These are phyloP conservation scores for Mastomys natalensis DNA, from an alignment of 2,113 vertebrate genomes.

Conservation along the genomic window DNA sequence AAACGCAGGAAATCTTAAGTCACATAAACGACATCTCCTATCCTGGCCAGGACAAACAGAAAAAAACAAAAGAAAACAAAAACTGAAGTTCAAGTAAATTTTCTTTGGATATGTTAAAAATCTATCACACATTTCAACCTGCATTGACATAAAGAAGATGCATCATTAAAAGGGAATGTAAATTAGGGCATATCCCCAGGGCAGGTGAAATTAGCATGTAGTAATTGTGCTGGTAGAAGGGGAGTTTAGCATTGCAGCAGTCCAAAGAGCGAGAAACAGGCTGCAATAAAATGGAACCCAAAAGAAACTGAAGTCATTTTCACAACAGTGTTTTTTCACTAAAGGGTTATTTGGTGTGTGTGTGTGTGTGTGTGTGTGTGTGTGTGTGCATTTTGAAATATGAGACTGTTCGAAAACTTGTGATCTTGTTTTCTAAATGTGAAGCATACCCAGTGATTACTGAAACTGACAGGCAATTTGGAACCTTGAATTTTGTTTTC, in stretches of 20 bases:
- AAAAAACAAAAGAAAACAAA: background rate
- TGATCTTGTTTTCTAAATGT: slow-evolving; percentile 47
- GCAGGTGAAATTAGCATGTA: slow-evolving; percentile 61
- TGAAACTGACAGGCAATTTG: background rate
- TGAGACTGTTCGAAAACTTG: slow-evolving; percentile 19
- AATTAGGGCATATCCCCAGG: slow-evolving; percentile 57
- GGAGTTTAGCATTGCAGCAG: slow-evolving; percentile 22
- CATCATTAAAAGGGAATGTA: slow-evolving; percentile 49
- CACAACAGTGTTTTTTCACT: background rate
- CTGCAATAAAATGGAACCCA: slow-evolving; percentile 22
- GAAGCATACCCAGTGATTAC: slow-evolving; percentile 5
- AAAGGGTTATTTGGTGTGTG: background rate
- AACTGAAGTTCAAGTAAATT: slow-evolving; percentile 25
- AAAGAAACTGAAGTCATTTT: slow-evolving; percentile 47
- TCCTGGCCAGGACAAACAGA: background rate
- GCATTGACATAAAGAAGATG: slow-evolving; percentile 16
- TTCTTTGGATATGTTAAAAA: background rate
- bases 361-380: too few species aligned
- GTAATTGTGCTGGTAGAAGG: slow-evolving; percentile 5
- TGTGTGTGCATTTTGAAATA: background rate
- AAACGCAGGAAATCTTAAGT: slow-evolving; percentile 6
- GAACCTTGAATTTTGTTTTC: slow-evolving; percentile 27
- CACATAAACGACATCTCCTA: background rate
- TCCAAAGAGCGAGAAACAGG: background rate
- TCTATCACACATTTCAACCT: slow-evolving; percentile 36